A percentile compares a stretch with the other conserved stretches of the same genome.
Evolutionary conservation across 2,797 vertebrate genomes (phyloP).

Genomic region (Carduelis carduelis): DNA sequence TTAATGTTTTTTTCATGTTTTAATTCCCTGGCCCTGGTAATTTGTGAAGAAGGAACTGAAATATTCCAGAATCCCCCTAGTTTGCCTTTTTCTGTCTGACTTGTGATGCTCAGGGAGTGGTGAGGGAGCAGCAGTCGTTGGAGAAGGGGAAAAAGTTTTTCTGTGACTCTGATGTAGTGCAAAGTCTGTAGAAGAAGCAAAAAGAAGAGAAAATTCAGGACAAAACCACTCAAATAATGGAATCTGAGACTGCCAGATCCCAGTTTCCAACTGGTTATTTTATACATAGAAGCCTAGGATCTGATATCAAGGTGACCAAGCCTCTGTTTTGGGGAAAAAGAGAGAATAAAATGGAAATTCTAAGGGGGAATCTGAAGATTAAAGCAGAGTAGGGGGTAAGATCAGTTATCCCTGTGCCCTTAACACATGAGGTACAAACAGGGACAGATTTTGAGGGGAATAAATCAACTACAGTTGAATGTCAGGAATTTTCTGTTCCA

Average conservation of each 20-base stretch:
- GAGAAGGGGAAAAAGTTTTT: neutral
- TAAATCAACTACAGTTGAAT: neutral
- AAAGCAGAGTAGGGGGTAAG: rapidly evolving
- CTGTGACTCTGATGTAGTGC: neutral
- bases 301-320: neutral
- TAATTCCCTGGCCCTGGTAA: neutral
- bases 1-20: neutral
- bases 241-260: neutral
- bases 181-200: neutral
- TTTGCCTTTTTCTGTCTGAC: neutral
- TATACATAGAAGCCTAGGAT: neutral
- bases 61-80: neutral
- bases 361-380: neutral
- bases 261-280: neutral
- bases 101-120: neutral
- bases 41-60: neutral
- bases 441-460: neutral
- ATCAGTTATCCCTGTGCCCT: neutral
- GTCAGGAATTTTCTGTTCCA: neutral
- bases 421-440: rapidly evolving
- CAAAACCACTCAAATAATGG: neutral
- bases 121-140: neutral
- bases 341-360: neutral
- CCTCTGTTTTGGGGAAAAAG: neutral
- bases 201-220: neutral